Evolutionary conservation across 1,140 invertebrate species (phyloP), one percentile per base, ranked within the genome.

Genomic region (Achroia grisella): DNA sequence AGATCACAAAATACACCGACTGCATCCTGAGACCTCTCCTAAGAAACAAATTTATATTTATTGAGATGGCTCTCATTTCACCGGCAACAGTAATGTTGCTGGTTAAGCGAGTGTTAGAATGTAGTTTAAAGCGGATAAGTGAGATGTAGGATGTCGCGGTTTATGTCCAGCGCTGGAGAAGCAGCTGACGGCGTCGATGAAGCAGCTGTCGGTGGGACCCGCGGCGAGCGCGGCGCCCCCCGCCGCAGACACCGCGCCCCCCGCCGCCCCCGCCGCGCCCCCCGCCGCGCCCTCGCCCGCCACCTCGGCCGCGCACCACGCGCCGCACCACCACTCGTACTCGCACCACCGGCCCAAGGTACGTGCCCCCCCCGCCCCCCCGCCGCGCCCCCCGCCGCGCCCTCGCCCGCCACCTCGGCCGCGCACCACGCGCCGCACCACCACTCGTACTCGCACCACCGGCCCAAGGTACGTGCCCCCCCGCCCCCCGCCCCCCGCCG

Each of bases 141-240:
- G n/a, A n/a, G n/a, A n/a, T n/a, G n/a, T n/a, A n/a, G n/a, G n/a
- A n/a, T n/a, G n/a, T n/a, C n/a, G n/a, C n/a, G n/a, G n/a, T n/a
- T n/a, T n/a, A n/a, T n/a, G n/a, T n/a, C n/a, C 65, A 71, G 64
- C 68, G 10, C 39, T 85, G 40, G 83, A 86, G 28, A 83, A 74
- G 50, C 66, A 71, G 34, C 34, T 86, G 36, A 68, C 73, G 5
- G 73, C 69, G 35, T 62, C 67, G 0, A 72, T 82, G 69, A 73
- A 79, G 56, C 69, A 78, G 52, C 50, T 78, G 35, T 33, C 47
- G 8, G 51, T 12, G 32, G 51, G 36, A 62, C 56, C 2, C 33
- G 56, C 40, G 50, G 52, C 39, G 14, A 48, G 33, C 42, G 46
- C 51, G 53, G 51, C 55, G 53, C 64, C 36, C n/a, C n/a, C n/a